phyloP scores from a whole-genome alignment of 2,888 invertebrate species.

The Chymomyza amoena region DNA sequence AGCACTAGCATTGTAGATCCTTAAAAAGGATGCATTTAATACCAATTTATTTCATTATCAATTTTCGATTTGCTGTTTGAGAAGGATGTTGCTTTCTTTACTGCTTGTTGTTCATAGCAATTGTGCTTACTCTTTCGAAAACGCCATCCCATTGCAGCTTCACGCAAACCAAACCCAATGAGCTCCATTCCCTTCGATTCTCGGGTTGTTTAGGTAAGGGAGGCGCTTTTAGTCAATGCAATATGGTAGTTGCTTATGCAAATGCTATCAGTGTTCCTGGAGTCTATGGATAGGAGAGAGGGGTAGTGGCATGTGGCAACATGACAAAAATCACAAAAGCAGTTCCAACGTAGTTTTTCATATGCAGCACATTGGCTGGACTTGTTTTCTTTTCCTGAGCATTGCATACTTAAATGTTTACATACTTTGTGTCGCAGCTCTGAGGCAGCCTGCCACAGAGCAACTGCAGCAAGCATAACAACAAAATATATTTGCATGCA shows the following conservation, averaged over 20 bases:
- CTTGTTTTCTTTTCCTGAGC: slow-evolving; percentile 47
- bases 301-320: slow-evolving; percentile 30
- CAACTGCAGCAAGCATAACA: slow-evolving; percentile 29
- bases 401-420: slow-evolving; percentile 63
- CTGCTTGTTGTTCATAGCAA: slow-evolving; percentile 59
- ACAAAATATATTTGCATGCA: slow-evolving; percentile 58
- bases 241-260: slow-evolving; percentile 38
- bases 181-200: background rate
- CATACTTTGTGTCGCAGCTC: slow-evolving; percentile 47
- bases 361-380: slow-evolving; percentile 59
- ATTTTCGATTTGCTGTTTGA: background rate
- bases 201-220: background rate
- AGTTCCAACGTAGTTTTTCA: slow-evolving; percentile 66
- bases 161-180: background rate
- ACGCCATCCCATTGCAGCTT: background rate
- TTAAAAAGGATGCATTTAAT: background rate
- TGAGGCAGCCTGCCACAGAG: slow-evolving; percentile 5
- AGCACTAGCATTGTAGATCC: background rate
- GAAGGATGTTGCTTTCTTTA: background rate
- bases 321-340: slow-evolving; percentile 70
- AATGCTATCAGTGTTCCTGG: slow-evolving; percentile 19
- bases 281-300: background rate
- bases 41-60: background rate
- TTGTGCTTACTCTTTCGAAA: slow-evolving; percentile 9
- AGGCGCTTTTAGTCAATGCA: background rate